phyloP scores from a whole-genome alignment of 2,888 invertebrate genomes.

The Tromatobia lineatoria region DNA sequence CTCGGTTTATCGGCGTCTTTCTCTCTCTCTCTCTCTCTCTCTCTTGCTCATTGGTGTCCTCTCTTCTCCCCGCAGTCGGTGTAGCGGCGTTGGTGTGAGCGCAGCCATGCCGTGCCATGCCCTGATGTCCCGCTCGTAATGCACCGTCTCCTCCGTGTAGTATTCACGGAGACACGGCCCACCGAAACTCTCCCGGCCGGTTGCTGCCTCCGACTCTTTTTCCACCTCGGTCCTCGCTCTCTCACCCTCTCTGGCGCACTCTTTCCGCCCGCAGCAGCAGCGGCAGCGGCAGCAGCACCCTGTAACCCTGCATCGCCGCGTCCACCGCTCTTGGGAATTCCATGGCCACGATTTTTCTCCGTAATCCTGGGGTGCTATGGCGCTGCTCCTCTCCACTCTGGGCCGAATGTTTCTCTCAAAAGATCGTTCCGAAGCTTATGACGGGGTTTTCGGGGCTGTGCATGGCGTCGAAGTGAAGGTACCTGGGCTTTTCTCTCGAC shows the following conservation, averaged over 20 bases:
- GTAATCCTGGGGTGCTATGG: conserved; percentile 66
- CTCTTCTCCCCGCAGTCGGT: conserved; percentile 42
- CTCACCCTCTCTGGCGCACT: conserved; percentile 44
- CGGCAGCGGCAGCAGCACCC: conserved; percentile 11
- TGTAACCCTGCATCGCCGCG: conserved; percentile 19
- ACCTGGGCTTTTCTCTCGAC: not conserved
- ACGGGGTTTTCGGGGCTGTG: conserved; percentile 32
- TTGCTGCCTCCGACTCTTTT: conserved; percentile 48
- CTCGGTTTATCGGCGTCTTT: conserved; percentile 4
- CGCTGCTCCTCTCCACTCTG: conserved; percentile 23
- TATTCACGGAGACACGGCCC: conserved; percentile 76
- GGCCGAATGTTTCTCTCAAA: conserved; percentile 37
- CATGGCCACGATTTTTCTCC: conserved; percentile 70
- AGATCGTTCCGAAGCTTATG: conserved; percentile 43
- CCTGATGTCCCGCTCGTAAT: conserved; percentile 73
- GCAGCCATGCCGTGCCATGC: conserved; percentile 77
- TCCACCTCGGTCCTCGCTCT: conserved; percentile 54
- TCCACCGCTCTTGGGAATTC: conserved; percentile 65
- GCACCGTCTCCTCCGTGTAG: conserved; percentile 63
- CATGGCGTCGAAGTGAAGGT: not conserved
- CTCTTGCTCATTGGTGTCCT: conserved; percentile 16
- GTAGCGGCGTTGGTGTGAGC: conserved; percentile 48
- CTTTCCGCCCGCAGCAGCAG: conserved; percentile 37
- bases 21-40: conserved; percentile 42
- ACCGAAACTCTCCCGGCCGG: conserved; percentile 66